These are phyloP conservation scores for Opisthocomus hoazin DNA, from an alignment of 2,113 vertebrate species.

Conservation along the genomic window DNA sequence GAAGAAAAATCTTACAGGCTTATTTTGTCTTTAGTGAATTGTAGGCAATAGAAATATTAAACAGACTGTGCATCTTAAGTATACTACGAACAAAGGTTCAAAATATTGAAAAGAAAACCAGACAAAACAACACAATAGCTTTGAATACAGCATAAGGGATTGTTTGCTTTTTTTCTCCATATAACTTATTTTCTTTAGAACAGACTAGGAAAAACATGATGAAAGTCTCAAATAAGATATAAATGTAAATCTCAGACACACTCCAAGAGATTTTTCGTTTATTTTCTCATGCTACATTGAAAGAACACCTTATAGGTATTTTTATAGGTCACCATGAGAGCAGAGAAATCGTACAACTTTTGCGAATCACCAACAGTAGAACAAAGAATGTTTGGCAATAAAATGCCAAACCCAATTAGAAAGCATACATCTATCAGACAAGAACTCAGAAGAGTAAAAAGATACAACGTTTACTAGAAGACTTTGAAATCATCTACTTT, in stretches of 20 bases:
- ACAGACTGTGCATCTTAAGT: not conserved
- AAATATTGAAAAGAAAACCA: not conserved
- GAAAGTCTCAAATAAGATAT: not conserved
- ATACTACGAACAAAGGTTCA: not conserved
- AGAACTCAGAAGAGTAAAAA: not conserved
- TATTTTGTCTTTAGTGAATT: constrained; percentile 9
- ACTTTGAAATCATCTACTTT: not conserved
- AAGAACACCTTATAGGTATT: not conserved
- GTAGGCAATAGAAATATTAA: constrained; percentile 20
- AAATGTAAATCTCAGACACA: not conserved
- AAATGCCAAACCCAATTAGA: not conserved
- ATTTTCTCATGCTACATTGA: not conserved
- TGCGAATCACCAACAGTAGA: not conserved
- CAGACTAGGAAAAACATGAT: not conserved
- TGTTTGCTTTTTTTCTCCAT: not conserved
- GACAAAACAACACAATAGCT: not conserved
- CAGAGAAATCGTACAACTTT: not conserved
- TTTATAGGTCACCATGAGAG: not conserved
- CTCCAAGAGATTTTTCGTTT: not conserved
- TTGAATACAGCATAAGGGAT: not conserved
- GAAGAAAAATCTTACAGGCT: not conserved
- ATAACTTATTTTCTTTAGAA: not conserved
- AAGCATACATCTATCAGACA: not conserved
- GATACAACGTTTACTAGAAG: not conserved
- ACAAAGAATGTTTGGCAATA: not conserved